phyloP scores from a whole-genome alignment of 2,888 invertebrate species.

The Priocnemis perturbator region DNA sequence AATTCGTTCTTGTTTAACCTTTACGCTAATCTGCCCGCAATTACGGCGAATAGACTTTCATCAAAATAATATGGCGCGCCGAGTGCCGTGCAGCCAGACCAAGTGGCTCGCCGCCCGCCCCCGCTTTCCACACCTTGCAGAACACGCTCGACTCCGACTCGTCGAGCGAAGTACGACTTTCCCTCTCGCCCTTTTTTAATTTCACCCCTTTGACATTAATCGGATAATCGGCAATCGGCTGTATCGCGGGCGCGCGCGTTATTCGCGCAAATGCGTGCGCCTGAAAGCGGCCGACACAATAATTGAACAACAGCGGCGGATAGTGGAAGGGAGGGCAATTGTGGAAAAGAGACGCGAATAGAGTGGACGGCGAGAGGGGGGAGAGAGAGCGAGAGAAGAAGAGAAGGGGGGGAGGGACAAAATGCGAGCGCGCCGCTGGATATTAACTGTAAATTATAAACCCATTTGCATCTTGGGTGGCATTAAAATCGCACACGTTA shows the following conservation, averaged over 20 bases:
- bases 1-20: slow-evolving; percentile 41
- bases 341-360: background rate
- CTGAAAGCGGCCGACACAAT: slow-evolving; percentile 30
- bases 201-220: background rate
- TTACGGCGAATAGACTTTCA: slow-evolving; percentile 38
- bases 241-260: no score
- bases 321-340: slow-evolving; percentile 18
- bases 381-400: slow-evolving; percentile 1
- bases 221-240: background rate
- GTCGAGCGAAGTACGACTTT: no score
- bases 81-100: no score
- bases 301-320: slow-evolving; percentile 6
- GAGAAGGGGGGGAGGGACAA: background rate
- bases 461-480: no score
- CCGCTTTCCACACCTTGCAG: background rate
- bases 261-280: no score
- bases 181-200: background rate
- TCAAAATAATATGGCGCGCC: slow-evolving; percentile 14
- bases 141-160: background rate
- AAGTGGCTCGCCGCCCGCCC: background rate
- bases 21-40: slow-evolving; percentile 48
- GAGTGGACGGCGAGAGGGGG: background rate
- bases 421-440: no score
- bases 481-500: no score
- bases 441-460: no score